Evolutionary conservation across 2,888 invertebrate genomes (phyloP).

Genomic region (Anaspis maculata): DNA sequence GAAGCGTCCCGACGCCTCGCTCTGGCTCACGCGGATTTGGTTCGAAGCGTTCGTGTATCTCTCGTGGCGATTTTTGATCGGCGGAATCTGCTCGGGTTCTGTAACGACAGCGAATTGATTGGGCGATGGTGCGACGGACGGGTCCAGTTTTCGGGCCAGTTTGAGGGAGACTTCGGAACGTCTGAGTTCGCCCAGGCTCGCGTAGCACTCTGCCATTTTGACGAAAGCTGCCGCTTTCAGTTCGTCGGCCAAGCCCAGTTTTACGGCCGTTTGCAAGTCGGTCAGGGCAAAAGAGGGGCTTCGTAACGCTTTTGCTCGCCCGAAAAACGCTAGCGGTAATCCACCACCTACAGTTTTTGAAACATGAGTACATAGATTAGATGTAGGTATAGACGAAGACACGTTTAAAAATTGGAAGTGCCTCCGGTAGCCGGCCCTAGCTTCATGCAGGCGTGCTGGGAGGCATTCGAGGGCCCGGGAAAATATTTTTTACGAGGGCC

Average conservation of each 20-base stretch:
- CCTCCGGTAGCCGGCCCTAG: too few relatives aligned
- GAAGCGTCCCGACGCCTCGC: not conserved
- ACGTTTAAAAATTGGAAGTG: too few relatives aligned
- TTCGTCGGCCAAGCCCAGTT: slow-evolving; percentile 53
- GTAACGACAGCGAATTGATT: too few relatives aligned
- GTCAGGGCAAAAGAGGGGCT: slow-evolving; percentile 49
- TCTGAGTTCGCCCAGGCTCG: slow-evolving; percentile 50
- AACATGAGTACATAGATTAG: not conserved
- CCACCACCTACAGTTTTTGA: not conserved
- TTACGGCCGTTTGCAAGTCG: slow-evolving; percentile 60
- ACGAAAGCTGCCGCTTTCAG: slow-evolving; percentile 60
- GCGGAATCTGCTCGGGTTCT: not conserved
- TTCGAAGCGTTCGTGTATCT: not conserved
- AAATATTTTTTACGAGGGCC: too few relatives aligned
- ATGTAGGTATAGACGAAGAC: too few relatives aligned
- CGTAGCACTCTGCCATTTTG: slow-evolving; percentile 62
- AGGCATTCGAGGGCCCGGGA: too few relatives aligned
- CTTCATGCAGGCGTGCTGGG: too few relatives aligned
- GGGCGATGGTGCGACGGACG: too few relatives aligned
- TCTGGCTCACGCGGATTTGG: not conserved
- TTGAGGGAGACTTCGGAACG: slow-evolving; percentile 59
- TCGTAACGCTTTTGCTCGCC: slow-evolving; percentile 50
- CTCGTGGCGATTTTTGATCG: not conserved
- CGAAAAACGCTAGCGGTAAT: slow-evolving; percentile 13
- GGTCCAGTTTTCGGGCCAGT: slow-evolving; percentile 51